Percentiles rank a stretch among this genome's conserved stretches.
Conservation (phyloP, 2,113 vertebrate genomes). For the Ancistrus triradiatus region DNA sequence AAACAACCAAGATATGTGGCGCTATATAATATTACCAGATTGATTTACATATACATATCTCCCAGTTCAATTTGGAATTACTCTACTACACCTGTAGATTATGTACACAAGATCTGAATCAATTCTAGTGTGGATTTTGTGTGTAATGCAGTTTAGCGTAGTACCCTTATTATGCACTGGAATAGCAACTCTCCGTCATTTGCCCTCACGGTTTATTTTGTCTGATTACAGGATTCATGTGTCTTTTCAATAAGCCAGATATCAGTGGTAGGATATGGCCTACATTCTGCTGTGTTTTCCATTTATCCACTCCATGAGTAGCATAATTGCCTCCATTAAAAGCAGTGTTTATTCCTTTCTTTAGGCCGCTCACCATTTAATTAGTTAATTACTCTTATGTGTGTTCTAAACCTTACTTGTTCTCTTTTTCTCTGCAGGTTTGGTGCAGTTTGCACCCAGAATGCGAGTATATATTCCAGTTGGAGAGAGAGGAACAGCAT, state of each 20-base stretch:
- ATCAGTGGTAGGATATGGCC: not conserved
- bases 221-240: not conserved
- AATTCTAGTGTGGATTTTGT: no score
- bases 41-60: no score
- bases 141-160: no score
- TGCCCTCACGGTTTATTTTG: not conserved
- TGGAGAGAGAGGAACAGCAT: conserved; percentile 61
- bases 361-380: no score
- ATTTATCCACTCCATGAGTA: not conserved
- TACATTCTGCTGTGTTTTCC: not conserved
- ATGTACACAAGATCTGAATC: no score
- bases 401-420: conserved; percentile 3
- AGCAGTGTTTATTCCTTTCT: no score
- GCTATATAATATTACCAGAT: no score
- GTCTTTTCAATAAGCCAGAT: not conserved
- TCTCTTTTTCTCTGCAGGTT: conserved; percentile 46
- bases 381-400: not conserved
- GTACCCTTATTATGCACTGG: no score
- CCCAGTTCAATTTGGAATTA: no score
- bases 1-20: no score
- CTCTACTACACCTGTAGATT: no score
- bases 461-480: conserved; percentile 70
- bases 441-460: conserved; percentile 66
- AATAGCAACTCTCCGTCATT: no score
- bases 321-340: not conserved